phyloP scores from a whole-genome alignment of 1,140 invertebrate species.

The Procambarus clarkii region DNA sequence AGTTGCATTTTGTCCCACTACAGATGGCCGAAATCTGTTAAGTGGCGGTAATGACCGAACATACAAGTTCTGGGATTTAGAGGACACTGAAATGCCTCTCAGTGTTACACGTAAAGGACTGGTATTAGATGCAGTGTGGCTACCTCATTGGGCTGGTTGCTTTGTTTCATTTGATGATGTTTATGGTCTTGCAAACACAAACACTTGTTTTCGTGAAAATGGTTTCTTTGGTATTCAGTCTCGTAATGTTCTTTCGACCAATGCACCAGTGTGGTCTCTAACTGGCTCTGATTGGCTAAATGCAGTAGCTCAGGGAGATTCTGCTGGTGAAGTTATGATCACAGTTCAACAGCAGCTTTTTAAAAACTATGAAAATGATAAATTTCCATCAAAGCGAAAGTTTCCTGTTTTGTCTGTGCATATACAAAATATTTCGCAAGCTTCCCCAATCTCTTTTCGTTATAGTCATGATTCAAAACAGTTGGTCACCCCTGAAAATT shows the following conservation, averaged over 20 bases:
- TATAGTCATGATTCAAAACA: not conserved
- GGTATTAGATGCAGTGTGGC: conserved; percentile 76
- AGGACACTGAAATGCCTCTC: conserved; percentile 75
- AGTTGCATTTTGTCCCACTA: conserved; percentile 75
- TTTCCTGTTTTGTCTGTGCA: conserved; percentile 42
- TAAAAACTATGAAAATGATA: conserved; percentile 74
- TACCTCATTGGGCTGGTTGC: conserved; percentile 76
- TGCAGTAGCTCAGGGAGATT: conserved; percentile 76
- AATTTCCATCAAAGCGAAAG: conserved; percentile 56
- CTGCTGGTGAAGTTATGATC: conserved; percentile 76
- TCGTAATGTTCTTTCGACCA: conserved; percentile 74
- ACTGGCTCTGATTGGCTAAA: conserved; percentile 75
- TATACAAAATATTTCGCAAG: conserved; percentile 16
- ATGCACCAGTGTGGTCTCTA: conserved; percentile 70
- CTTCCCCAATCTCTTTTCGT: conserved; percentile 17
- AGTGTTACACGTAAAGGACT: conserved; percentile 74
- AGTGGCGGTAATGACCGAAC: conserved; percentile 77
- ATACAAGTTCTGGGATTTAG: conserved; percentile 78
- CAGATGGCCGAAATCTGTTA: conserved; percentile 75
- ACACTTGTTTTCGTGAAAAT: conserved; percentile 75
- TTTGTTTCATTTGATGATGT: conserved; percentile 76
- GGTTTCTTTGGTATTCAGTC: conserved; percentile 75
- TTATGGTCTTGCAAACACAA: conserved; percentile 73
- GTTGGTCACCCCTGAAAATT: not conserved
- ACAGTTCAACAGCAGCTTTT: conserved; percentile 77